A percentile compares a stretch with the other conserved stretches of the same genome.
Evolutionary conservation across 2,797 vertebrate genomes (phyloP).

Genomic region (Lophius americanus): DNA sequence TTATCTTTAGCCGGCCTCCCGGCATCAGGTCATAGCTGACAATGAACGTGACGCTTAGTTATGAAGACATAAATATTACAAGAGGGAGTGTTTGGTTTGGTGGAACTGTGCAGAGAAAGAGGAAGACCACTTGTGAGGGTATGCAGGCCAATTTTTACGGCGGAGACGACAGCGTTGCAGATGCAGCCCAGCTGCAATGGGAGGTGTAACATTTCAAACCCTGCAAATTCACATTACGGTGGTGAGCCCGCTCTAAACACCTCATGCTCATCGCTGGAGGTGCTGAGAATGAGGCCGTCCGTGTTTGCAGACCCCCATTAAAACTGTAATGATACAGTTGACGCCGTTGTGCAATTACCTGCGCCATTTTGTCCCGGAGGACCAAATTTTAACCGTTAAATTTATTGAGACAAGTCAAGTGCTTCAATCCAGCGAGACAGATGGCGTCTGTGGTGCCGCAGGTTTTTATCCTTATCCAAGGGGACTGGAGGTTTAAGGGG

Average conservation of each 20-base stretch:
- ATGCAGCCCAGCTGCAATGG: constrained; percentile 91
- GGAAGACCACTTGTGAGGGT: constrained; percentile 44
- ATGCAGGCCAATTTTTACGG: constrained; percentile 81
- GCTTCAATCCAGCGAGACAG: constrained; percentile 38
- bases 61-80: constrained; percentile 40
- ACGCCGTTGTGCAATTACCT: constrained; percentile 65
- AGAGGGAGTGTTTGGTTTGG: constrained; percentile 37
- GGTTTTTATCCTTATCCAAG: too few relatives aligned
- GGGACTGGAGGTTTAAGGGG: neutral
- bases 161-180: constrained; percentile 90
- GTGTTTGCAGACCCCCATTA: constrained; percentile 78
- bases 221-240: constrained; percentile 81
- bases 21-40: neutral
- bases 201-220: constrained; percentile 91
- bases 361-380: constrained; percentile 9
- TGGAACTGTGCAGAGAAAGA: constrained; percentile 74
- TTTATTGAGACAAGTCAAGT: constrained; percentile 46
- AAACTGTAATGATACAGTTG: constrained; percentile 80
- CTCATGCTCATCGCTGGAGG: constrained; percentile 74
- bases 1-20: neutral
- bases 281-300: constrained; percentile 58
- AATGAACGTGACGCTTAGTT: constrained; percentile 9
- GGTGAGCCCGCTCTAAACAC: constrained; percentile 75
- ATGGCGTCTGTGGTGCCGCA: constrained; percentile 36
- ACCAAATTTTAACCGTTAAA: constrained; percentile 72